These are phyloP conservation scores for Nibea coibor DNA, from an alignment of 2,113 vertebrate species.

Conservation along the genomic window DNA sequence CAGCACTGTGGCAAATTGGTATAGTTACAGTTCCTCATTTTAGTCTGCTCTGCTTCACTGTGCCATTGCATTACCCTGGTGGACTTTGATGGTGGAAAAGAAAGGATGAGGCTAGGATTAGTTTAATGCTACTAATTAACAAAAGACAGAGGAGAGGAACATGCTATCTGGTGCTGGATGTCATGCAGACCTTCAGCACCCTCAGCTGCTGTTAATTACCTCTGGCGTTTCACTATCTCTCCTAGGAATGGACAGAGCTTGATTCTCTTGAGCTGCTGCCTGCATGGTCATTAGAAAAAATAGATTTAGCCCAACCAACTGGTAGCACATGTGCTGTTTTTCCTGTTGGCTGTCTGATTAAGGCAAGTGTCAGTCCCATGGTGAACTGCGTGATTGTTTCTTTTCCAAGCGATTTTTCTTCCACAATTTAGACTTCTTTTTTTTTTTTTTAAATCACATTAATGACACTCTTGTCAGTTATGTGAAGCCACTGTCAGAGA, in stretches of 20 bases:
- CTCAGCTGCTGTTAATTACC: constrained; percentile 76
- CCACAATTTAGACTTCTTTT: constrained; percentile 4
- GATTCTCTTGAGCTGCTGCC: constrained; percentile 61
- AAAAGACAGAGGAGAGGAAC: constrained; percentile 69
- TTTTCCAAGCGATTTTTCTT: not conserved
- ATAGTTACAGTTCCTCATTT: constrained; percentile 64
- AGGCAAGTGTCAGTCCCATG: constrained; percentile 18
- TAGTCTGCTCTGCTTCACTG: constrained; percentile 58
- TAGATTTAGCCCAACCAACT: constrained; percentile 47
- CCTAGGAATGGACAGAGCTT: constrained; percentile 56
- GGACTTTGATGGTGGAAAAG: constrained; percentile 69
- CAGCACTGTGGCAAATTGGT: constrained; percentile 65
- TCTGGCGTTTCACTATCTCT: constrained; percentile 63
- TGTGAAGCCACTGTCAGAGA: constrained; percentile 10
- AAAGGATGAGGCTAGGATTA: constrained; percentile 71
- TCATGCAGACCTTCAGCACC: constrained; percentile 67
- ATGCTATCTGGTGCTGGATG: constrained; percentile 65
- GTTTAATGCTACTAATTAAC: constrained; percentile 80
- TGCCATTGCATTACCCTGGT: constrained; percentile 58
- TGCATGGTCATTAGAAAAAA: constrained; percentile 67
- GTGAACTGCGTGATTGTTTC: constrained; percentile 5
- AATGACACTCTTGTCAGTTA: not conserved
- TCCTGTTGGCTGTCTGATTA: constrained; percentile 19
- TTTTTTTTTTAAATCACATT: constrained; percentile 8
- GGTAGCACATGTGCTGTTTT: constrained; percentile 24